Percentiles rank a stretch among this genome's conserved stretches.
Conservation (phyloP, 1,140 invertebrate species). For the Nebria ingens region DNA sequence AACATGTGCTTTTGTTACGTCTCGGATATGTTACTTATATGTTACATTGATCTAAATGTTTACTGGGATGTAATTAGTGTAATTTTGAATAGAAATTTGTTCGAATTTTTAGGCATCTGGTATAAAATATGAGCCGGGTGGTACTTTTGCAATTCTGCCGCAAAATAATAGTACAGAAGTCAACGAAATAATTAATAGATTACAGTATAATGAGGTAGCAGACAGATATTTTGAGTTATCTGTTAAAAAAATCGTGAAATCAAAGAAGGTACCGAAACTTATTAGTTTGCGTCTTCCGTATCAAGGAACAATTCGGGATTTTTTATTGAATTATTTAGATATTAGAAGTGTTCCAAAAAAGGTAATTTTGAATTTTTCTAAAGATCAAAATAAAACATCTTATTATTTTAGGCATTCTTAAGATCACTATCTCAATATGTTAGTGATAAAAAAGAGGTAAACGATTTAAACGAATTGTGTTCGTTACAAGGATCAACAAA, state of each 20-base stretch:
- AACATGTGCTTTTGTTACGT: no score
- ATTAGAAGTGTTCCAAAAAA: slow-evolving; percentile 38
- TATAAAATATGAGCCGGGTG: slow-evolving; percentile 19
- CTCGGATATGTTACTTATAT: no score
- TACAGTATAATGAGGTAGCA: slow-evolving; percentile 17
- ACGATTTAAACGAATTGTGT: slow-evolving; percentile 50
- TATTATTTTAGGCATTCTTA: slow-evolving; percentile 16
- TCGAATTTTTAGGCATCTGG: background rate
- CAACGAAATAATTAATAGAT: slow-evolving; percentile 19
- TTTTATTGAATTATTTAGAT: slow-evolving; percentile 35
- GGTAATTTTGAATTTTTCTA: slow-evolving; percentile 31
- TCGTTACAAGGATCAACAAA: slow-evolving; percentile 51
- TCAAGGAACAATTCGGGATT: slow-evolving; percentile 31
- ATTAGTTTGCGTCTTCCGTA: slow-evolving; percentile 36
- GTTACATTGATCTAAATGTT: no score
- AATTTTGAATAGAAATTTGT: background rate
- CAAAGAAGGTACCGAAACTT: slow-evolving; percentile 30
- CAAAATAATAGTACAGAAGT: slow-evolving; percentile 24
- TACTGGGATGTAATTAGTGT: no score
- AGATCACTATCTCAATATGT: slow-evolving; percentile 42
- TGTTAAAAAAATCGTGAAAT: slow-evolving; percentile 21
- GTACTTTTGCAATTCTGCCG: slow-evolving; percentile 28
- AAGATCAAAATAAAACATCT: slow-evolving; percentile 16
- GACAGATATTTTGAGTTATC: slow-evolving; percentile 19
- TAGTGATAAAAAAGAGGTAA: slow-evolving; percentile 49